Base-by-base conservation (phyloP, 2,113 vertebrate species). In the Mormyrus iriodes region DNA sequence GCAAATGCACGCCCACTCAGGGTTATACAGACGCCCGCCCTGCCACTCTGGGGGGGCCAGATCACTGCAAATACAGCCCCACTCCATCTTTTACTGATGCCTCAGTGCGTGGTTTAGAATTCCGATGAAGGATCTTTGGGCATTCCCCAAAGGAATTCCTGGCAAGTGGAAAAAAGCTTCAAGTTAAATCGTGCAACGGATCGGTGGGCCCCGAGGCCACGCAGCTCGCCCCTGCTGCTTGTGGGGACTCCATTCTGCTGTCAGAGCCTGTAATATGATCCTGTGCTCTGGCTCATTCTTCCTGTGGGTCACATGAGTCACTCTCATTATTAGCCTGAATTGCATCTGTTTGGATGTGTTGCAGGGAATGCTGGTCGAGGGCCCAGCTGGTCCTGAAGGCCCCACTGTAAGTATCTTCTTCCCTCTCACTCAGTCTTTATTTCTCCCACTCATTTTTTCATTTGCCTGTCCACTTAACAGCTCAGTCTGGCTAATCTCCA, bases 351-450 rank as follows among this genome's bases (percentile, higher is more conserved):
- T 42, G 88, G 0, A 61, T 88, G 1, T 91, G 51, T 89, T 91
- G 0, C 90, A 99, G 98, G 98, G 98, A 0, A 98, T 98, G 92
- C 95, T 97, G 91, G 92, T 99, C 9, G 96, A 97, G 91, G 98
- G 98, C 19, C 96, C 98, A 0, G 90, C 96, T 0, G 98, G 98
- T 35, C 96, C 96, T 0, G 96, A 97, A 94, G 98, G 98, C 89
- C 96, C 97, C 0, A 95, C 96, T 90, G 97, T 98, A 90, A 96
- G 96, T 95, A 44, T 48, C n/a, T 5, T 15, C 27, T 17, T 53
- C n/a, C n/a, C 55, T 42, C 24, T 58, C 73, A 17, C 10, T 53
- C 73, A n/a, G 4, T 88, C 73, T 2, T 19, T 55, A 6, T 53
- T 39, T 51, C 86, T 42, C 52, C 9, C 58, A 46, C 42, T 65